Conservation (phyloP, 2,113 vertebrate genomes). For the Melanostigma gelatinosum region DNA sequence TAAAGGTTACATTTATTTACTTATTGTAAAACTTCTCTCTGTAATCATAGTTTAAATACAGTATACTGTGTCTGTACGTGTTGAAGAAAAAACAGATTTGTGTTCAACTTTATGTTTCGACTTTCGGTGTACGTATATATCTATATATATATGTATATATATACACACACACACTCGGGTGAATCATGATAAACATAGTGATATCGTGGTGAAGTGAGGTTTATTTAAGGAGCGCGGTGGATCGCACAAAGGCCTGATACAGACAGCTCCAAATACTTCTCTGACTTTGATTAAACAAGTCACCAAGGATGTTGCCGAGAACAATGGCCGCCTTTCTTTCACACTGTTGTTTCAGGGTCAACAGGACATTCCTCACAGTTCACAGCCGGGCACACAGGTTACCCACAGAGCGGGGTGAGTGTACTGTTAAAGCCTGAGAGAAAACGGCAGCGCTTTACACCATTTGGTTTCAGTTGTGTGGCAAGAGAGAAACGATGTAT, state of each 20-base stretch:
- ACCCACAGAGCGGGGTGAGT: slow-evolving; percentile 52
- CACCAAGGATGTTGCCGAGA: slow-evolving; percentile 47
- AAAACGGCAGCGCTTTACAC: slow-evolving; percentile 26
- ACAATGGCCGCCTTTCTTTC: slow-evolving; percentile 75
- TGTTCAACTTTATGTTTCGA: not conserved
- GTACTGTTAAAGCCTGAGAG: slow-evolving; percentile 51
- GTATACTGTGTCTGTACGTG: not conserved
- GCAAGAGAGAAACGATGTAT: slow-evolving; percentile 29
- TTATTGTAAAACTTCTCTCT: not conserved
- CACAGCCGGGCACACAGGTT: slow-evolving; percentile 58
- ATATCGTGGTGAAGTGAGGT: slow-evolving; percentile 8
- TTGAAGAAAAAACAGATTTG: not conserved
- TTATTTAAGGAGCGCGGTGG: slow-evolving; percentile 21
- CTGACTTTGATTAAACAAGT: slow-evolving; percentile 73
- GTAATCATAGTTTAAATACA: not conserved
- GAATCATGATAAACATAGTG: slow-evolving; percentile 20
- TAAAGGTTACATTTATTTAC: not conserved
- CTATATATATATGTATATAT: not conserved
- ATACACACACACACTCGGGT: no score
- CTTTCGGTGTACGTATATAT: not conserved
- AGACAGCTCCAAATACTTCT: slow-evolving; percentile 59
- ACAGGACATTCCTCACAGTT: slow-evolving; percentile 69
- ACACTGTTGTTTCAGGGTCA: slow-evolving; percentile 71
- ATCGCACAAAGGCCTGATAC: slow-evolving; percentile 50
- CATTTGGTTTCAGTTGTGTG: slow-evolving; percentile 26